Base-by-base conservation (phyloP, 2,888 invertebrate genomes). In the Palloptera scutellata region DNA sequence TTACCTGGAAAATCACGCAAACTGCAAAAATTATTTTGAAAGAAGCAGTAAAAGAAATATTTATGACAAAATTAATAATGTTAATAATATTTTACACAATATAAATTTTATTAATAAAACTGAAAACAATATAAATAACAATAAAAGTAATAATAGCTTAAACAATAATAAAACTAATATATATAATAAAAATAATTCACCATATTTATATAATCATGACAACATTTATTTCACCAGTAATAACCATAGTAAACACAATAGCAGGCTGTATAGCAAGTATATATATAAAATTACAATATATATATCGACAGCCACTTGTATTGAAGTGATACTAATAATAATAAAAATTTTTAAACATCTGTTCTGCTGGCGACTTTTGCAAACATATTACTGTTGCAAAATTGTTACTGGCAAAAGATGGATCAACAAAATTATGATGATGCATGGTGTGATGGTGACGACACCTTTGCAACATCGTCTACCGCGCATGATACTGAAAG, bases 261-360 rank as follows among this genome's bases (percentile, higher is more conserved):
- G 11, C 12, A 6, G 20, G 12, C 6, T 45, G 52, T 55, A 51
- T 15, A 45, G 40, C 55, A 63, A 61, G 12, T 41, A 64, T 43
- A 30, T 52, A 6, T 51, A 20, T 30, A 58, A 64, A 13, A 13
- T 64, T 51, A 52, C 51, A 43, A 15, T 66, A 12, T 61, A n/a
- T 40, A 60, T 66, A 45, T 17, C 54, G 19, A 3, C 51, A 12
- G 66, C 45, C 1, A 61, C 54, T 55, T 17, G 53, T 9, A 40
- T 45, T 10, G 66, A 66, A 45, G 9, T 54, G 5, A 55, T 66
- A 43, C 61, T 60, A 8, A 43, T 60, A 15, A 19, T 41, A 13
- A 19, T 60, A 17, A 40, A 41, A 12, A 45, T 45, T 53, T 58
- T 59, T 5, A 41, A 58, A 13, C 41, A 59, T 6, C 1, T 42